Evolutionary conservation across 2,113 vertebrate species (phyloP), one percentile per base, ranked within the genome.

Genomic region (Pardalotus punctatus): DNA sequence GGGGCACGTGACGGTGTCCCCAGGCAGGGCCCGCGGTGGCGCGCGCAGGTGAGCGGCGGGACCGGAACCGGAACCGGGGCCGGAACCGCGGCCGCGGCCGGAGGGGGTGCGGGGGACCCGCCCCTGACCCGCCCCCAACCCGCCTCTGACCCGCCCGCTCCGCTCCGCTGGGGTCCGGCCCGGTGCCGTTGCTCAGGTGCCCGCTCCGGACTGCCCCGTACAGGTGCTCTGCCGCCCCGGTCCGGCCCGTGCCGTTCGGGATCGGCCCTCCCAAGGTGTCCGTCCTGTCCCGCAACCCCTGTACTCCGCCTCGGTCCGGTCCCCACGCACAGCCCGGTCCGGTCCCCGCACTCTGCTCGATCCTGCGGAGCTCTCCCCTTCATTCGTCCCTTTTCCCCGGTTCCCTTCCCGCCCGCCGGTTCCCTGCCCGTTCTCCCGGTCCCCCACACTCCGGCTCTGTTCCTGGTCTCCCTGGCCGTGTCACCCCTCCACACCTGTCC

Each of bases 31-130:
- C 86, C 36, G 88, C 24, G 78, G 88, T 11, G 80, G 93, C 64
- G 85, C 80, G 85, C 81, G 89, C 93, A 89, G 93, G 90, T 81
- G 90, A 89, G 89, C 57, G 58, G 83, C 31, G 47, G 36, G 14
- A 14, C 81, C 74, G n/a, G 80, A 65, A 43, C 45, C 27, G 47
- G 81, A 36, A 56, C 67, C 36, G 48, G n/a, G n/a, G 1, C 71
- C 17, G 42, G 81, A 43, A 62, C 62, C 40, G 58, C 51, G 28
- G 6, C 73, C 4, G 17, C 18, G 14, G 35, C 14, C 35, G 7
- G 6, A n/a, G 28, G 65, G 36, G 18, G 12, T 9, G 38, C 8
- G 45, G 43, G 22, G 14, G 7, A 10, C 29, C 14, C 12, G 42
- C 11, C 36, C 43, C n/a, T 6, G 23, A 10, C 58, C 69, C 18